Evolutionary conservation across 1,140 invertebrate species (phyloP), one percentile per base, ranked within the genome.

Genomic region (Saxidomus purpurata): DNA sequence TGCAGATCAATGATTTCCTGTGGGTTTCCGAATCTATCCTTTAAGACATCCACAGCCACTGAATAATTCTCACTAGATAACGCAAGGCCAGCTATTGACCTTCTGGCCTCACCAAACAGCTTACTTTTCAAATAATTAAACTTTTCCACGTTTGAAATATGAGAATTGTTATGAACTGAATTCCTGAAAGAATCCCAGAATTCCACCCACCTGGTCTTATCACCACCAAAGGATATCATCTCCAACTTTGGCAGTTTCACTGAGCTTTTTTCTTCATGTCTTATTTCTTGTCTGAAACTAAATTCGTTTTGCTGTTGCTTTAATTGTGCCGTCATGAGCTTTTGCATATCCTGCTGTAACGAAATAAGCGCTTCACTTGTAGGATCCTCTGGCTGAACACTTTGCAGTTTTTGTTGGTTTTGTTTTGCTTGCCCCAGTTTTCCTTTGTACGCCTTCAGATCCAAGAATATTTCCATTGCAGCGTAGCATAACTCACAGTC

Each of bases 61-160:
- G 15, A 3, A 79, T 79, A 52, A 22, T 79, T 79, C 31, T 49
- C 76, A 52, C 34, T 79, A 34, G 76, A 79, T 19, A 79, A 34
- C 31, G 76, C 49, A 11, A 79, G n/a, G 2, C n/a, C 74, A 25
- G 22, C 43, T n/a, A 77, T 43, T 9, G 36, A 36, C 3, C n/a
- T 25, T 43, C 43, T 28, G 13, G 74, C 74, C n/a, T 77, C 74
- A 11, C 36, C 74, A 40, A 49, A n/a, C 34, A 77, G 15, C n/a
- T 77, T 77, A 4, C 4, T 43, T 77, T 77, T 40, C 3, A 77
- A 28, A 25, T 77, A 47, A 25, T 43, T 77, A 25, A 43, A 77
- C n/a, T 47, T 77, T 28, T 77, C 74, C 11, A 77, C 40, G 25
- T 40, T 40, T 77, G 38, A 77, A 13, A 77, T 13, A 6, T 40